These are phyloP conservation scores for Zoanthus solanderi DNA, from an alignment of 92 coral and sea anemone species.

Conservation along the genomic window DNA sequence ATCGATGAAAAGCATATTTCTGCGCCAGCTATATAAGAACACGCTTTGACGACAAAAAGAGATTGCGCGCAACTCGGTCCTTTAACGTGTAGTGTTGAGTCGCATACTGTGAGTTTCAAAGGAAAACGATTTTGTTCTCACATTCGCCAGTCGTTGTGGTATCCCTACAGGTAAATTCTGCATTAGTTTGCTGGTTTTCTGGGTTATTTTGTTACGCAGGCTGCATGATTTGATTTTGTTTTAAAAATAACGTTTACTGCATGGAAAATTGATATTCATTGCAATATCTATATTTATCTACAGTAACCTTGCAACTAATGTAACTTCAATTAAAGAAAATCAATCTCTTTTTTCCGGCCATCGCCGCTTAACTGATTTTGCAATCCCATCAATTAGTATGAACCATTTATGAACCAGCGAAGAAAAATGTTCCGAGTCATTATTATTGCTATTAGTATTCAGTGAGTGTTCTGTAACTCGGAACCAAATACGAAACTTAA, in stretches of 20 bases:
- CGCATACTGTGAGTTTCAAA: background rate
- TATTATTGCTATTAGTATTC: no score
- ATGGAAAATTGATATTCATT: no score
- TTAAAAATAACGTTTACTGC: background rate
- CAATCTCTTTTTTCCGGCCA: no score
- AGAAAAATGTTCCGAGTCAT: no score
- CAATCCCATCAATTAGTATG: no score
- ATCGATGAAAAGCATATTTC: slow-evolving; percentile 28
- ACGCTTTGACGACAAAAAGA: background rate
- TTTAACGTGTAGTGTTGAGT: background rate
- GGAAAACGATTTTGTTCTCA: background rate
- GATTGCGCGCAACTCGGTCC: background rate
- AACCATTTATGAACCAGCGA: no score
- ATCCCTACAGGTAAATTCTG: background rate
- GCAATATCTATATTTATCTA: no score
- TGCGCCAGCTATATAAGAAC: slow-evolving; percentile 2
- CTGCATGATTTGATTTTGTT: background rate
- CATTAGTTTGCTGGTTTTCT: background rate
- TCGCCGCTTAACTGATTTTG: no score
- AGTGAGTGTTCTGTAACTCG: no score
- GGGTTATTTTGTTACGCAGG: background rate
- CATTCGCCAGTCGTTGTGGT: background rate
- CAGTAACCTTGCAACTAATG: no score
- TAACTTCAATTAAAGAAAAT: no score
- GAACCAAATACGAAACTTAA: no score